Evolutionary conservation across 1,140 invertebrate species (phyloP).

Genomic region (Aphis craccivora): DNA sequence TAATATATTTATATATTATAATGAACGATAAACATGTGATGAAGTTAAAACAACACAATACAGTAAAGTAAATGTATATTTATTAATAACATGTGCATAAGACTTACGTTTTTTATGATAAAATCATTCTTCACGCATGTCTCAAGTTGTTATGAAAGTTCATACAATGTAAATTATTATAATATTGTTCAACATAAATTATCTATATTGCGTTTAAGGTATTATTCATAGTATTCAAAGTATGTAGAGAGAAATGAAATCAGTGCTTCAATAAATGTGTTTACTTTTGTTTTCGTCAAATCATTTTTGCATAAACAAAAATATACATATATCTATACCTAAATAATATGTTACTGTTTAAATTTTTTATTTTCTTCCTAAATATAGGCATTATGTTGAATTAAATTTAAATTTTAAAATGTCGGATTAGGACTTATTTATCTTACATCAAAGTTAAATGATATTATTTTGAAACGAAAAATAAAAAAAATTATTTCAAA

Average conservation of each 20-base stretch:
- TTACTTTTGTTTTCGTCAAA: background rate
- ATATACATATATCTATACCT: background rate
- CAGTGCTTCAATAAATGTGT: background rate
- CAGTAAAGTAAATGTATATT: background rate
- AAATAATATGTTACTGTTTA: background rate
- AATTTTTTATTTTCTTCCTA: background rate
- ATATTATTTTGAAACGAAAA: background rate
- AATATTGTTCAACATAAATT: background rate
- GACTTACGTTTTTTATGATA: background rate
- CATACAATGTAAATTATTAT: background rate
- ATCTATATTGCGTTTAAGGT: background rate
- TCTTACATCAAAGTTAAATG: background rate
- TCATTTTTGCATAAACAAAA: background rate
- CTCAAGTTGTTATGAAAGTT: background rate
- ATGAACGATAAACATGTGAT: background rate
- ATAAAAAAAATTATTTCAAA: background rate
- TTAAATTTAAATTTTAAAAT: background rate
- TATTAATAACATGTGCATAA: background rate
- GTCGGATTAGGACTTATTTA: background rate
- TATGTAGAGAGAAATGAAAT: background rate
- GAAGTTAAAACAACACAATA: background rate
- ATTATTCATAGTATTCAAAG: background rate
- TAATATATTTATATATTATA: background rate
- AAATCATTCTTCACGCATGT: background rate
- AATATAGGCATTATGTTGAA: background rate